Conservation (phyloP, 1,140 invertebrate genomes). For the Druon quercuslanigerum region DNA sequence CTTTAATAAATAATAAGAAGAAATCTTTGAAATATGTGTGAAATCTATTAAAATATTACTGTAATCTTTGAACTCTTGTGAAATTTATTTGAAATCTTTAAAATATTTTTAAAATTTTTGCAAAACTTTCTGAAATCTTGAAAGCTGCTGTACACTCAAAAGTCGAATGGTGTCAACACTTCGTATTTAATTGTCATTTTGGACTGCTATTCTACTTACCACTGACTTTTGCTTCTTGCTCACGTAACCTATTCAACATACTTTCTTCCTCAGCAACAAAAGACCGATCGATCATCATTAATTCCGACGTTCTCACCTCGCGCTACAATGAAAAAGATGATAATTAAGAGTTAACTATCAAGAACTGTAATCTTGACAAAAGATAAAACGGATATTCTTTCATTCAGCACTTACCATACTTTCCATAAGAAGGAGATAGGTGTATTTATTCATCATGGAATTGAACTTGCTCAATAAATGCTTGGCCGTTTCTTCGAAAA, state of each 20-base stretch:
- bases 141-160: too few relatives aligned
- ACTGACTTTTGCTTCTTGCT: conserved; percentile 69
- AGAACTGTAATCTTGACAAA: too few relatives aligned
- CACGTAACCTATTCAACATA: conserved; percentile 77
- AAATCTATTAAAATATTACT: too few relatives aligned
- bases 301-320: conserved; percentile 81
- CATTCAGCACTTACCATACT: conserved; percentile 82
- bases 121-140: too few relatives aligned
- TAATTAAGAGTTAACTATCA: neutral
- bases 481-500: conserved; percentile 85
- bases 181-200: too few relatives aligned
- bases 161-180: too few relatives aligned
- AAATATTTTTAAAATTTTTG: too few relatives aligned
- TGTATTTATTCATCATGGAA: conserved; percentile 87
- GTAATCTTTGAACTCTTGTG: too few relatives aligned
- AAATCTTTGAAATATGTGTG: too few relatives aligned
- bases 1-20: too few relatives aligned
- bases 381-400: too few relatives aligned
- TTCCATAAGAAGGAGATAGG: conserved; percentile 86
- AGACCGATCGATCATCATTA: conserved; percentile 84
- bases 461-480: conserved; percentile 85
- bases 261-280: conserved; percentile 82
- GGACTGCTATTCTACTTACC: conserved; percentile 55
- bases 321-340: conserved; percentile 73
- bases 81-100: too few relatives aligned